Evolutionary conservation across 2,888 invertebrate species (phyloP).

Genomic region (Amphimallon solstitiale): DNA sequence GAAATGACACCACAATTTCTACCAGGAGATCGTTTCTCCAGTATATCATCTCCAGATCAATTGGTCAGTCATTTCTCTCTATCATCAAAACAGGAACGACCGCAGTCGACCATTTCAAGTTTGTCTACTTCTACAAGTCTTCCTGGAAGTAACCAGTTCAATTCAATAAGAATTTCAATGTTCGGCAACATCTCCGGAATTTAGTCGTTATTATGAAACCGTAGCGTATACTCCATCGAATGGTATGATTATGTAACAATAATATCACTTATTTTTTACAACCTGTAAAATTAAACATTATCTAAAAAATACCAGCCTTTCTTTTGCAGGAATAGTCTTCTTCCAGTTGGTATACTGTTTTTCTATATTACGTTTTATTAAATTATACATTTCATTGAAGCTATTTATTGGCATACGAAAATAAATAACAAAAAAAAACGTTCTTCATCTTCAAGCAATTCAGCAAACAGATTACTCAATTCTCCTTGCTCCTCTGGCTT

Average conservation of each 20-base stretch:
- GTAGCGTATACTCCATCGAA: not conserved
- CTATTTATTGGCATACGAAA: slow-evolving; percentile 12
- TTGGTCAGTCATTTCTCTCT: not conserved
- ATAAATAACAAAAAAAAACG: slow-evolving; percentile 8
- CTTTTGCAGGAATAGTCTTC: not conserved
- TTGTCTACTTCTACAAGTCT: not conserved
- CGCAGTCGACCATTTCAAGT: not conserved
- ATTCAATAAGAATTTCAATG: not conserved
- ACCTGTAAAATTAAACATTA: not conserved
- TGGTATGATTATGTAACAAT: not conserved
- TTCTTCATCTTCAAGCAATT: slow-evolving; percentile 14
- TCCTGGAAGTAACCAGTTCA: not conserved
- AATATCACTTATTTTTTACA: not conserved
- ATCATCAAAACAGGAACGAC: not conserved
- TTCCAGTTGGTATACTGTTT: slow-evolving; percentile 7
- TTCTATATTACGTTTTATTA: slow-evolving; percentile 14
- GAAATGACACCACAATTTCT: not conserved
- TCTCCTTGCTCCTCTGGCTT: slow-evolving; percentile 10
- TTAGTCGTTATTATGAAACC: not conserved
- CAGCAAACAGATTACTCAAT: slow-evolving; percentile 7
- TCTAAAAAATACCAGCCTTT: not conserved
- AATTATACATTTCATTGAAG: slow-evolving; percentile 10
- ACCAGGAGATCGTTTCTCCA: not conserved
- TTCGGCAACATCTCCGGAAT: not conserved
- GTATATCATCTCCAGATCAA: not conserved